Evolutionary conservation across 2,888 invertebrate genomes (phyloP).

Genomic region (Netelia melanura): DNA sequence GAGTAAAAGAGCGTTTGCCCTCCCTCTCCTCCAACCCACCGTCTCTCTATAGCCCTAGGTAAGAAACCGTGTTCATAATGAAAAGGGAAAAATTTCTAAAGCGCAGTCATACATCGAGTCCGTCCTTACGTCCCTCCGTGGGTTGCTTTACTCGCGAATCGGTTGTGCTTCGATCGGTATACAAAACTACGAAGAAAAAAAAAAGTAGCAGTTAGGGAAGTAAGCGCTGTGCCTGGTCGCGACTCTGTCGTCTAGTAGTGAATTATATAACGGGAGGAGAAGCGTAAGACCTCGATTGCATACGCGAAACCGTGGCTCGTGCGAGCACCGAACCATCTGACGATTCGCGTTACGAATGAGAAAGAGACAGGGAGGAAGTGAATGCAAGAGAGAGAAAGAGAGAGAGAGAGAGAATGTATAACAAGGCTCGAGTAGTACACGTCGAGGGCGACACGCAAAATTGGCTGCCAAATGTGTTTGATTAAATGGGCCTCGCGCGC

Average conservation of each 20-base stretch:
- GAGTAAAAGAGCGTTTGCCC: conserved; percentile 37
- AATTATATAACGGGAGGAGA: conserved; percentile 61
- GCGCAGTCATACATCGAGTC: conserved; percentile 25
- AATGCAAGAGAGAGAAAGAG: not conserved
- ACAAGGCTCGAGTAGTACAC: conserved; percentile 46
- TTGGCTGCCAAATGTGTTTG: conserved; percentile 63
- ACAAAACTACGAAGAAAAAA: conserved; percentile 7
- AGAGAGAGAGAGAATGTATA: conserved; percentile 38
- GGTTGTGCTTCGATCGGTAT: conserved; percentile 57
- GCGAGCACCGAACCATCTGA: conserved; percentile 57
- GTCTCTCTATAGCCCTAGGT: conserved; percentile 40
- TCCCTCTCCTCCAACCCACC: conserved; percentile 20
- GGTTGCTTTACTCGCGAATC: conserved; percentile 26
- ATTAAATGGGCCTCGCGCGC: conserved; percentile 46
- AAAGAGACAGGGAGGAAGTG: conserved; percentile 3
- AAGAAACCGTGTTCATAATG: conserved; percentile 49
- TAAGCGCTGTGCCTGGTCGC: conserved; percentile 15
- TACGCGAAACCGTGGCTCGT: conserved; percentile 23
- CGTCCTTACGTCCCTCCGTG: conserved; percentile 3
- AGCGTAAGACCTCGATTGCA: conserved; percentile 40
- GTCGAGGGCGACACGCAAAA: conserved; percentile 53
- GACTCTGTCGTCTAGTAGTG: conserved; percentile 57
- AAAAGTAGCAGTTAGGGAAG: conserved; percentile 22
- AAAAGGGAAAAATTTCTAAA: conserved; percentile 60
- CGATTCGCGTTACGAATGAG: conserved; percentile 42